Evolutionary conservation across 2,797 vertebrate genomes (phyloP).

Genomic region (Limnodromus scolopaceus): DNA sequence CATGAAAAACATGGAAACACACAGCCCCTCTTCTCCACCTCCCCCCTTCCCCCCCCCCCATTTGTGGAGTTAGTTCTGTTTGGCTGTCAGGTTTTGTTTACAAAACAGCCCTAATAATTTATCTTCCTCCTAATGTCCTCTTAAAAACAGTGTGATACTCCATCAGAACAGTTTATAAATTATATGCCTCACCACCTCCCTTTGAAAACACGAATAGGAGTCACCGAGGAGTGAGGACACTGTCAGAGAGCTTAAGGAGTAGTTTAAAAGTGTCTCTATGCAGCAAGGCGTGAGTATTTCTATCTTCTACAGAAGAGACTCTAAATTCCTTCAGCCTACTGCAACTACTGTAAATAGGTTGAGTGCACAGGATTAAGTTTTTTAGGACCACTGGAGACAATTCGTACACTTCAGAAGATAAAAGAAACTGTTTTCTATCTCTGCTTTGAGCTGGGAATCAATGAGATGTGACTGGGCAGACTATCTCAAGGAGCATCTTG

Average conservation of each 20-base stretch:
- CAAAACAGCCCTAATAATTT: neutral
- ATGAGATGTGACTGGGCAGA: neutral
- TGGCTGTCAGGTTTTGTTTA: neutral
- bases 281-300: neutral
- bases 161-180: neutral
- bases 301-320: neutral
- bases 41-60: rapidly evolving
- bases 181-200: neutral
- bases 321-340: neutral
- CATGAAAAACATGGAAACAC: neutral
- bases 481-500: neutral
- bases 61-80: neutral
- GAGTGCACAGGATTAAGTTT: neutral
- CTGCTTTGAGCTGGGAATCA: neutral
- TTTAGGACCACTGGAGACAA: neutral
- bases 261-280: neutral
- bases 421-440: neutral
- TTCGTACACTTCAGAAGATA: neutral
- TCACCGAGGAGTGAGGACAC: neutral
- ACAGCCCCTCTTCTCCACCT: too few species aligned
- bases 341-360: neutral
- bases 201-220: neutral
- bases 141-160: neutral
- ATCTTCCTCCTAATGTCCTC: neutral
- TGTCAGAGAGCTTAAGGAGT: neutral